Evolutionary conservation across 2,113 vertebrate species (phyloP), one percentile per base, ranked within the genome.

Genomic region (Nansenia antarctica): DNA sequence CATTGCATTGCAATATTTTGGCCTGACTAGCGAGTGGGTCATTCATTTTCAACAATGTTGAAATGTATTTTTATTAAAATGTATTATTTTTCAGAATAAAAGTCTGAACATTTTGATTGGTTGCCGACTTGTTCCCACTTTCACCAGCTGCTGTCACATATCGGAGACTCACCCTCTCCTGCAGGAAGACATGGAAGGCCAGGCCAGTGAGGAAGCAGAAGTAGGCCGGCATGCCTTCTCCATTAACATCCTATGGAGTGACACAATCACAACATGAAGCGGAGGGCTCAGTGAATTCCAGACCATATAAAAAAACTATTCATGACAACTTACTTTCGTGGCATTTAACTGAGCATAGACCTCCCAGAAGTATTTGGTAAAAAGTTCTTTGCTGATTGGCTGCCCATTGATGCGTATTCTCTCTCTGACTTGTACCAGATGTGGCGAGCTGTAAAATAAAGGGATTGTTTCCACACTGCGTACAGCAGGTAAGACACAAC

Each of bases 121-220:
- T n/a, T n/a, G n/a, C n/a, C n/a, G n/a, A n/a, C n/a, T n/a, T n/a
- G n/a, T n/a, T n/a, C n/a, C n/a, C n/a, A n/a, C n/a, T n/a, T n/a
- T n/a, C n/a, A n/a, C n/a, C n/a, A n/a, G n/a, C n/a, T n/a, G n/a
- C n/a, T n/a, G n/a, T n/a, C n/a, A n/a, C n/a, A n/a, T n/a, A n/a
- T n/a, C n/a, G n/a, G n/a, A 58, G 1, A 2, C 42, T 0, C 72
- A 96, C 95, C 91, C 92, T 93, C 77, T 96, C 94, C 77, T 94
- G 92, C 69, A 96, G 88, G 82, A 96, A 96, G 52, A 95, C 83
- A 0, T 96, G 94, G 81, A 96, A 96, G 29, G 94, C 93, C 87
- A 97, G 89, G 78, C 95, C 91, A 0, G 95, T 97, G 72, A 97
- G 93, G 84, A 97, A 96, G 57, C 94, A 93, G 84, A 97, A 96